Conservation (phyloP, 1,140 invertebrate genomes). For the Diuraphis noxia region DNA sequence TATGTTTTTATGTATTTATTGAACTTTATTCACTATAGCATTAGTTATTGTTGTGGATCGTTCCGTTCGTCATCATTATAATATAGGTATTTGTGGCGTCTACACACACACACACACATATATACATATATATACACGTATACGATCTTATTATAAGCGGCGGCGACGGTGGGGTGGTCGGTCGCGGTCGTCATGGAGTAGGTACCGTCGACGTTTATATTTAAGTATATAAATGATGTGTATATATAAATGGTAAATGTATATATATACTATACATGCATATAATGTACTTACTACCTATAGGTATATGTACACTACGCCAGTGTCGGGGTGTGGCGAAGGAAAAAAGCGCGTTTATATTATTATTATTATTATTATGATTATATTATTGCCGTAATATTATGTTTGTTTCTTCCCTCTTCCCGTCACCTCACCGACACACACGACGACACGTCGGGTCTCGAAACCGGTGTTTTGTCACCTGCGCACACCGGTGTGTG, state of each 20-base stretch:
- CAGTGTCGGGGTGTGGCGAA: conserved; percentile 11
- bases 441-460: not conserved
- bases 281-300: too few relatives aligned
- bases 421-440: too few relatives aligned
- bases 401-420: not conserved
- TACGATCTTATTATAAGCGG: not conserved
- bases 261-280: too few relatives aligned
- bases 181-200: not conserved
- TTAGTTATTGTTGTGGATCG: not conserved
- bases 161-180: not conserved
- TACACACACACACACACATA: too few relatives aligned
- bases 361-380: not conserved
- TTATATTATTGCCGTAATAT: not conserved
- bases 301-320: not conserved
- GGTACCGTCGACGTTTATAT: too few relatives aligned
- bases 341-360: not conserved
- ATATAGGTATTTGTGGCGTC: not conserved
- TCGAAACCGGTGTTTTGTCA: conserved; percentile 36
- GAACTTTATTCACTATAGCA: not conserved
- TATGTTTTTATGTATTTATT: not conserved
- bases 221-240: too few relatives aligned
- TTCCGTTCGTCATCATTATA: not conserved
- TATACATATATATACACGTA: too few relatives aligned
- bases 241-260: too few relatives aligned
- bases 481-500: conserved; percentile 11